Conservation (phyloP, 2,888 invertebrate species). For the Hirtodrosophila trivittata region DNA sequence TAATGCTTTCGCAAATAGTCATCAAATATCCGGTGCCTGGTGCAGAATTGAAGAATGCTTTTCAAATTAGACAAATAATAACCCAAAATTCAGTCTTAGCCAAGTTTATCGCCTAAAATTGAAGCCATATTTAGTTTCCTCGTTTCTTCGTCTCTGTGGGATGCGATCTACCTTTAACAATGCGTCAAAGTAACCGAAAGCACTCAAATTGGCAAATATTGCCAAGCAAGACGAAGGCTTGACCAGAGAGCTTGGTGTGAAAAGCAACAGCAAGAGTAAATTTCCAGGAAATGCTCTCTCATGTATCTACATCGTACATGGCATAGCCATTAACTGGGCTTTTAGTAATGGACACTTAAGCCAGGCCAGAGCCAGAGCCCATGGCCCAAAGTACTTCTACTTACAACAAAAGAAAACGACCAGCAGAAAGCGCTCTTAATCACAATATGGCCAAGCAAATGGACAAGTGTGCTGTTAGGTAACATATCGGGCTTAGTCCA, state of each 20-base stretch:
- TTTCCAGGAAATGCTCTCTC: slow-evolving; percentile 61
- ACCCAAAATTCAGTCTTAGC: slow-evolving; percentile 44
- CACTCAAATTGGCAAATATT: slow-evolving; percentile 69
- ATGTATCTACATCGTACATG: slow-evolving; percentile 37
- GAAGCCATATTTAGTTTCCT: slow-evolving; percentile 44
- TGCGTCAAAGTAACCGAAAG: slow-evolving; percentile 68
- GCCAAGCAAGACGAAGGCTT: slow-evolving; percentile 50
- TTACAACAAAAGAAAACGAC: too few species aligned
- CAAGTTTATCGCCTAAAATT: slow-evolving; percentile 47
- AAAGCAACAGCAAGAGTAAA: slow-evolving; percentile 49
- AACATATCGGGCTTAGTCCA: too few species aligned
- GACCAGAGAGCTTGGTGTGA: slow-evolving; percentile 60
- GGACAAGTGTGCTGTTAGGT: not conserved
- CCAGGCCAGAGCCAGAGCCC: slow-evolving; percentile 7
- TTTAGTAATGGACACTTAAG: slow-evolving; percentile 55
- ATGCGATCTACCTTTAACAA: slow-evolving; percentile 41
- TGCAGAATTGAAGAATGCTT: slow-evolving; percentile 48
- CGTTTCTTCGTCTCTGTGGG: slow-evolving; percentile 3
- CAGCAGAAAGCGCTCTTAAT: not conserved
- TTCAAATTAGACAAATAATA: slow-evolving; percentile 72
- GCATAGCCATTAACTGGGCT: slow-evolving; percentile 58
- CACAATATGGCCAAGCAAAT: not conserved
- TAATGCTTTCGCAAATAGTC: slow-evolving; percentile 77
- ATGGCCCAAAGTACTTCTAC: not conserved
- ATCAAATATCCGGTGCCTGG: slow-evolving; percentile 68